Evolutionary conservation across 2,888 invertebrate genomes (phyloP), one percentile per base, ranked within the genome.

Genomic region (Acrocera orbiculus): DNA sequence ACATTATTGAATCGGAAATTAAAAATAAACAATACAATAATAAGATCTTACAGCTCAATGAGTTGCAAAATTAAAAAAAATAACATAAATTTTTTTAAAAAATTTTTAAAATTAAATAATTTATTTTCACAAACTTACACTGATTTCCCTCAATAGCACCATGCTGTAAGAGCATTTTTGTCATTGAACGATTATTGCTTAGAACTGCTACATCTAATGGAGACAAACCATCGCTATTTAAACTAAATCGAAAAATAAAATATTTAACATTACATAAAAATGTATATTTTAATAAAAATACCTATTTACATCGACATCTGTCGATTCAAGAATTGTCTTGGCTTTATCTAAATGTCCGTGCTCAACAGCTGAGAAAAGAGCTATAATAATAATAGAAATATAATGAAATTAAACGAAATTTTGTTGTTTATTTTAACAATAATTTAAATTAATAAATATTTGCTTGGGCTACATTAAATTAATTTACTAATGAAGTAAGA

Each of bases 221-320:
- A 8, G 89, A 85, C 42, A 95, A 63, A 15, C 83, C 82, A 59
- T 92, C 92, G 37, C 73, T 70, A 58, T 90, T 93, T 48, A 85
- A 69, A 56, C 92, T 90, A 65, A 6, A 65, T 60, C 38, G 53
- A 23, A 16, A 25, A 32, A 15, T 16, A 25, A 17, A 35, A 17
- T 16, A 26, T 19, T 17, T 23, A 10, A 14, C 17, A 20, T n/a
- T 19, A 4, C 2, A 11, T 10, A n/a, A 11, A 10, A 31, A 22
- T 16, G 3, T n/a, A 28, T 10, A 28, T n/a, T 13, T 31, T 11
- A 24, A 25, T 24, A 17, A 11, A 37, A 37, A 41, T 64, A 90
- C 92, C 87, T 85, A 64, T 93, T 93, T 38, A 95, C 79, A 58
- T 95, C 86, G 34, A 92, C 80, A 53, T 86, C 85, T 2, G 86